These are phyloP conservation scores for Agriotes lineatus DNA, from an alignment of 2,888 invertebrate genomes.

Conservation along the genomic window DNA sequence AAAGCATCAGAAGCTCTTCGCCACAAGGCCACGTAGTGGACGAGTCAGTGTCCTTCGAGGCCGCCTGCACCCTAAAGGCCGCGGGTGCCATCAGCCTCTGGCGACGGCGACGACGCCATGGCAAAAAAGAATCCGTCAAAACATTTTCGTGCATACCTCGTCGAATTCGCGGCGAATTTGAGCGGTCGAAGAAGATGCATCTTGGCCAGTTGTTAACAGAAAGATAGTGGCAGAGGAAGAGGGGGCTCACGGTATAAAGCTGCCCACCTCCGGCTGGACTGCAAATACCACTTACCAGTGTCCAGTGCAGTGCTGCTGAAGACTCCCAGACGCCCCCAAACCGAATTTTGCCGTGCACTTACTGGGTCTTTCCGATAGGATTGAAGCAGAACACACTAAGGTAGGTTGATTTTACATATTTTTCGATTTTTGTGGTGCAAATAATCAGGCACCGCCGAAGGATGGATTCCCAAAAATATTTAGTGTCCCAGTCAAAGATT, in stretches of 20 bases:
- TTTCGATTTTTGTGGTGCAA: neutral
- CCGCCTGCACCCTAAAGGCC: too few species aligned
- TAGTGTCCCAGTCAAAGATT: too few species aligned
- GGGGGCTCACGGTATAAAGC: constrained; percentile 46
- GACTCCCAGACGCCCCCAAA: constrained; percentile 22
- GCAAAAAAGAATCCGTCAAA: neutral
- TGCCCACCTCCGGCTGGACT: constrained; percentile 38
- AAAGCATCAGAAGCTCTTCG: too few species aligned
- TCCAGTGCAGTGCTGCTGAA: constrained; percentile 46
- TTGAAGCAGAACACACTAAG: constrained; percentile 1
- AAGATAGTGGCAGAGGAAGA: constrained; percentile 42
- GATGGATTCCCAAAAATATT: too few species aligned
- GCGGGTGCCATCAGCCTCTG: too few species aligned
- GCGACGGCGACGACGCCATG: too few species aligned
- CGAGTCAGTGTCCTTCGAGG: constrained; percentile 16
- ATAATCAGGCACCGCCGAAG: too few species aligned
- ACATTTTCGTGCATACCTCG: neutral
- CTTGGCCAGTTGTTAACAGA: constrained; percentile 46
- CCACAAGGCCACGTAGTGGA: constrained; percentile 5
- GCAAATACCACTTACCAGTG: constrained; percentile 47
- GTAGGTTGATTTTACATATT: neutral
- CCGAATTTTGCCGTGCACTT: neutral
- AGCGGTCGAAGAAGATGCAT: constrained; percentile 29
- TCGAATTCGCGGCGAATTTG: constrained; percentile 3
- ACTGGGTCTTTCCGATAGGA: neutral